Conservation (phyloP, 2,113 vertebrate genomes). For the Ageneiosus marmoratus region DNA sequence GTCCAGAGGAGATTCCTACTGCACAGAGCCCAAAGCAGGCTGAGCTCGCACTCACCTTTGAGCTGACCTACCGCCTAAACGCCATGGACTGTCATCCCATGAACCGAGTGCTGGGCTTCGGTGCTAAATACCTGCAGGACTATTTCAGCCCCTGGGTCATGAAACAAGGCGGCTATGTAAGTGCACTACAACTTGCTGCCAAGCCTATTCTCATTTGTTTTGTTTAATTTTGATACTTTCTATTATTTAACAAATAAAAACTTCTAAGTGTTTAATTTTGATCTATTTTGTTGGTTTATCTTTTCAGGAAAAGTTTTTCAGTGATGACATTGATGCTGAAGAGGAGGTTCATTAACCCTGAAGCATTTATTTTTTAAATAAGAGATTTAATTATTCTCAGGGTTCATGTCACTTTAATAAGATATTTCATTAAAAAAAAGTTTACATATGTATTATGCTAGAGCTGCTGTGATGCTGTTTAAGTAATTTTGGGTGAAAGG, state of each 20-base stretch:
- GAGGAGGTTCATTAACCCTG: slow-evolving; percentile 58
- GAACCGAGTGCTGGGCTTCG: slow-evolving; percentile 75
- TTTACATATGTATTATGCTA: not conserved
- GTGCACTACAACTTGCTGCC: slow-evolving; percentile 41
- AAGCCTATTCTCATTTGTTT: not conserved
- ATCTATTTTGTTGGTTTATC: not conserved
- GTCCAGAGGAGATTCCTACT: not conserved
- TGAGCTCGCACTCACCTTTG: slow-evolving; percentile 77
- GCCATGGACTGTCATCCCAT: slow-evolving; percentile 72
- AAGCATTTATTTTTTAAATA: not conserved
- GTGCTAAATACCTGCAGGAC: slow-evolving; percentile 78
- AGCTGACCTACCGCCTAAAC: slow-evolving; percentile 74
- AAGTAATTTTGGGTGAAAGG: not conserved
- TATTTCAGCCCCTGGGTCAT: slow-evolving; percentile 76
- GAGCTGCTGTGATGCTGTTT: not conserved
- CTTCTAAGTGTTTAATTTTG: not conserved
- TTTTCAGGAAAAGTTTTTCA: slow-evolving; percentile 62
- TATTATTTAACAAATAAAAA: not conserved
- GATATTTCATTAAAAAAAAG: not conserved
- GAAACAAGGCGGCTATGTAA: slow-evolving; percentile 80
- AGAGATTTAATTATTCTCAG: not conserved
- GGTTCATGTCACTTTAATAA: slow-evolving; percentile 17
- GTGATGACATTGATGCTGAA: slow-evolving; percentile 25
- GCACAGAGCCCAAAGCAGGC: slow-evolving; percentile 52
- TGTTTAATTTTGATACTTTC: not conserved